These are phyloP conservation scores for Sapajus apella DNA, from an alignment of 2,113 vertebrate genomes.

Conservation along the genomic window DNA sequence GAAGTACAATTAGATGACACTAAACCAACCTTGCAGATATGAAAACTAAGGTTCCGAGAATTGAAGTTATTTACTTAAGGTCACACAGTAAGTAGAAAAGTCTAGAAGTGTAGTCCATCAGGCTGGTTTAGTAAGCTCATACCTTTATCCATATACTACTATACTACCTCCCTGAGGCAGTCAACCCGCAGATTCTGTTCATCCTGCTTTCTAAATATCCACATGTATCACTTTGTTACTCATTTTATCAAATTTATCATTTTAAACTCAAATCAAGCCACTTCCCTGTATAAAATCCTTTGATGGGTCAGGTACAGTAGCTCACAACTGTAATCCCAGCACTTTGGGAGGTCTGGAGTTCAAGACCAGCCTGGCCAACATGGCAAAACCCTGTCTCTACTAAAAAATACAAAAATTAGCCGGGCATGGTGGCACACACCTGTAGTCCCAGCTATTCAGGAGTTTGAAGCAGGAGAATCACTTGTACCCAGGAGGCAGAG, in stretches of 20 bases:
- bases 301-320: too few relatives aligned
- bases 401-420: too few relatives aligned
- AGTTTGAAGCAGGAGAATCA: too few relatives aligned
- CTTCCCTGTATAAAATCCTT: neutral
- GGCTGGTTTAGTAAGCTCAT: neutral
- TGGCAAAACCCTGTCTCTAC: too few relatives aligned
- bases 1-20: neutral
- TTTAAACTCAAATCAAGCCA: neutral
- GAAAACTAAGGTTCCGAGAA: neutral
- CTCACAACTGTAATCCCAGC: too few relatives aligned
- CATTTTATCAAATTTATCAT: neutral
- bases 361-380: too few relatives aligned
- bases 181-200: neutral
- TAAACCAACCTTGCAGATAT: neutral
- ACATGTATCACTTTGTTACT: neutral
- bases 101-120: neutral
- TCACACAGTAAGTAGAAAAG: neutral
- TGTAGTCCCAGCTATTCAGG: too few relatives aligned
- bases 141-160: neutral
- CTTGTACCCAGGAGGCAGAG: too few relatives aligned
- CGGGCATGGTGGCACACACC: too few relatives aligned
- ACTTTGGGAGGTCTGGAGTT: too few relatives aligned
- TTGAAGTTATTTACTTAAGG: neutral
- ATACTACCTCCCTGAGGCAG: neutral
- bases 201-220: neutral